phyloP scores from a whole-genome alignment of 2,113 vertebrate species.

The Oceanites oceanicus region DNA sequence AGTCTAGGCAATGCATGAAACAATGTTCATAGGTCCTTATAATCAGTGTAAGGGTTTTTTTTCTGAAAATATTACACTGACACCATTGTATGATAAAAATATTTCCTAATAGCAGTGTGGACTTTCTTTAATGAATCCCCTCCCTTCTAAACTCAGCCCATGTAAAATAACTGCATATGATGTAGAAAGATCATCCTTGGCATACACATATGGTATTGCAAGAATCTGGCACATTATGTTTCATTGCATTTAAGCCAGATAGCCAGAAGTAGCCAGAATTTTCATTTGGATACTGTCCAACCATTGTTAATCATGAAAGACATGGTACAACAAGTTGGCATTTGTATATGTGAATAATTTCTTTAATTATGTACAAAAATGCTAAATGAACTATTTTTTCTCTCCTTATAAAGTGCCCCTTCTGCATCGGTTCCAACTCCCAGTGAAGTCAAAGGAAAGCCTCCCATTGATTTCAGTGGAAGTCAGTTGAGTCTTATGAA shows the following conservation, averaged over 20 bases:
- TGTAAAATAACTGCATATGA: background rate
- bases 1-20: background rate
- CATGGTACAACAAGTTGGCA: conserved; percentile 12
- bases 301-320: conserved; percentile 49
- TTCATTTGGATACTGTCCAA: conserved; percentile 26
- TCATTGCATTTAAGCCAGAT: conserved; percentile 16
- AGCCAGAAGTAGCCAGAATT: conserved; percentile 47
- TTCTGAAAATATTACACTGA: background rate
- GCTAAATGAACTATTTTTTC: conserved; percentile 4
- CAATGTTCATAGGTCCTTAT: background rate
- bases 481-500: background rate
- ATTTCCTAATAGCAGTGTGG: background rate
- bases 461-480: background rate
- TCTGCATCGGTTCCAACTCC: background rate
- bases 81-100: background rate
- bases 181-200: background rate
- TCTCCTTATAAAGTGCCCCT: background rate
- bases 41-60: background rate
- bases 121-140: background rate
- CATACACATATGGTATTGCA: background rate
- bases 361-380: conserved; percentile 32
- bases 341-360: conserved; percentile 25
- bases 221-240: background rate
- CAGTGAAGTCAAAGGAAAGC: background rate
- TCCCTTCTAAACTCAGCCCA: background rate